Base-by-base conservation (phyloP, 1,140 invertebrate genomes). In the Ooceraea biroi region DNA sequence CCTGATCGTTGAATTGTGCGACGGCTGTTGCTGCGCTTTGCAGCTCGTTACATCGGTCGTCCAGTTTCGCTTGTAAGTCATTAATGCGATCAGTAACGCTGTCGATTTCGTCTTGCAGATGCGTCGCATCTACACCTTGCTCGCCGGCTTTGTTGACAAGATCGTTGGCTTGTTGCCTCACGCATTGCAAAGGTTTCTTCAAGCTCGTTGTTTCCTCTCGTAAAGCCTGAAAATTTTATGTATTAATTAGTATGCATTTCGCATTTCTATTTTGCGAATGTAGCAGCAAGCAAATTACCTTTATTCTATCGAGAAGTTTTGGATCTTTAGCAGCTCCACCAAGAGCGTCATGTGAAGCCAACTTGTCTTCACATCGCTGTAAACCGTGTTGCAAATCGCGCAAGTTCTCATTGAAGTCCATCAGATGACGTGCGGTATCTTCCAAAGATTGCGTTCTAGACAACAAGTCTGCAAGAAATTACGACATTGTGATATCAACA, bases 11-110 rank as follows among this genome's bases (percentile, higher is more conserved):
- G 93, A 98, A 98, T 86, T 97, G 97, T 19, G 97, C 96, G 46
- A 98, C 96, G 22, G 97, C 98, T 14, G 97, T 97, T 0, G 98
- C 97, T 0, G 98, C 98, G 17, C 97, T 97, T 89, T 99, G 98
- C 57, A 99, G 94, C 85, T 97, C 96, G 61, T 96, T 96, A 73
- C 97, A 97, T 10, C 98, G 95, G 87, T 98, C 97, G 65, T 97
- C 96, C 4, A 98, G 92, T 92, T 97, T 96, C 0, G 95, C 95
- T 90, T 97, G 96, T 1, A 99, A 94, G 76, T 98, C 96, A 30
- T 96, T 95, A 83, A 98, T 97, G 30, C 98, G 95, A 88, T 98
- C 97, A 10, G 96, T 96, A 8, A 99, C 93, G 55, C 96, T 96
- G 60, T 97, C 96, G 0, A 98, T 97, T 88, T 98, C 97, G 83